These are phyloP conservation scores for Lucinisca nassula DNA, from an alignment of 2,888 invertebrate genomes.

Conservation along the genomic window DNA sequence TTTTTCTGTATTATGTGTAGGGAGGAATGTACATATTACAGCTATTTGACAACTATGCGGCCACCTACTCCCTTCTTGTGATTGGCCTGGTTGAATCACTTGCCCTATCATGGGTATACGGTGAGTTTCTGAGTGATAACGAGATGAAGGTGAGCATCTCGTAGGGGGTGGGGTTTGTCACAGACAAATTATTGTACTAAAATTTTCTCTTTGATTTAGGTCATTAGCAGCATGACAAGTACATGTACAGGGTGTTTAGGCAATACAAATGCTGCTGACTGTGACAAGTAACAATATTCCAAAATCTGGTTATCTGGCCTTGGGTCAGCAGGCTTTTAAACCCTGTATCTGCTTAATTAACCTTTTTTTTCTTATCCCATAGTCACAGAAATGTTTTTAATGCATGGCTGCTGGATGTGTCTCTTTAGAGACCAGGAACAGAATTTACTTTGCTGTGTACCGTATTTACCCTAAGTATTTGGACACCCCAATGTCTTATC, in stretches of 20 bases:
- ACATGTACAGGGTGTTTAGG: neutral
- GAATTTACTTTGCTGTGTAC: no score
- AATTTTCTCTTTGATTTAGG: conserved; percentile 8
- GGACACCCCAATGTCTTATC: no score
- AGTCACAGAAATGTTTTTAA: conserved; percentile 5
- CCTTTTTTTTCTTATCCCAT: neutral
- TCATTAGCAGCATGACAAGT: conserved; percentile 6
- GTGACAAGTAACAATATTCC: neutral
- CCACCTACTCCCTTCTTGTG: conserved; percentile 89
- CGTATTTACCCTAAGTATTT: no score
- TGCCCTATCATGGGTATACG: conserved; percentile 89
- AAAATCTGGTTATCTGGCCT: neutral
- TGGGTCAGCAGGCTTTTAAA: conserved; percentile 6
- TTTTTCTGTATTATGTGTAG: conserved; percentile 76
- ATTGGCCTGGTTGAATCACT: conserved; percentile 90
- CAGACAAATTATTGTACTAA: neutral
- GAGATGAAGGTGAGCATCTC: conserved; percentile 48
- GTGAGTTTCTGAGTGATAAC: conserved; percentile 79
- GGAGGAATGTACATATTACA: conserved; percentile 89
- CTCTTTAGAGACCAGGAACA: neutral
- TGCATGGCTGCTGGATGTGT: conserved; percentile 7
- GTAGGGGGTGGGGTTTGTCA: neutral
- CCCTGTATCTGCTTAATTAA: conserved; percentile 6
- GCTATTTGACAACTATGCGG: conserved; percentile 89
- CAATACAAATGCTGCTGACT: neutral